Evolutionary conservation across 2,888 invertebrate species (phyloP), one percentile per base, ranked within the genome.

Genomic region (Erpobdella octoculata): DNA sequence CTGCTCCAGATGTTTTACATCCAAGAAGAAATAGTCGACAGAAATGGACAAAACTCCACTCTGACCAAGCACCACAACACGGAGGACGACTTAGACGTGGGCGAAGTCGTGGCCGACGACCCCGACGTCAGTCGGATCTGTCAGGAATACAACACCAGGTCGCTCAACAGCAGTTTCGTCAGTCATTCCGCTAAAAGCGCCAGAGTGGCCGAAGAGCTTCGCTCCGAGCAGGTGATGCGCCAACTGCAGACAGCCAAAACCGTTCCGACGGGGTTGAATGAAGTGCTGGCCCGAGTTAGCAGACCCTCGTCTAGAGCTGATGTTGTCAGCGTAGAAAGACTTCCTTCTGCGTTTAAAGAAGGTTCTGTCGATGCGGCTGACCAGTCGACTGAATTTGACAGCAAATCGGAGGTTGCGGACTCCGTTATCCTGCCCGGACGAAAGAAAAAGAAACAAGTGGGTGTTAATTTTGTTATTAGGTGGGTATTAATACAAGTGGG

Each of bases 1-100:
- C 53, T 74, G n/a, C 66, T 76, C 33, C 70, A 76, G 41, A 71
- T 76, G 71, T 74, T 48, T 6, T 77, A 76, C 72, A 73, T 77
- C 6, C 58, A 74, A 59, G 77, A 77, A 68, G 74, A 75, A 18
- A 71, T 69, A 36, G 25, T 71, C n/a, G 70, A 74, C 31, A 25
- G 41, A 8, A 68, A 58, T 2, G 48, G 18, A 8, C 21, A 69
- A 25, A 58, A 9, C 21, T 38, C 61, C 3, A 31, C 38, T 65
- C 65, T 41, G 33, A 58, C 70, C 25, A 38, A 58, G 1, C 65
- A 72, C 53, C 72, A 73, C 15, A 75, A 73, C 41, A 61, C 70
- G 37, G 77, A 77, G 31, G 74, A 73, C 46, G 76, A 75, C 35
- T 69, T 75, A 9, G 75, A 76, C 59, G 68, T 74, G 6, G 73